phyloP scores from a whole-genome alignment of 2,797 vertebrate species.

The Cyprinodon diabolis region DNA sequence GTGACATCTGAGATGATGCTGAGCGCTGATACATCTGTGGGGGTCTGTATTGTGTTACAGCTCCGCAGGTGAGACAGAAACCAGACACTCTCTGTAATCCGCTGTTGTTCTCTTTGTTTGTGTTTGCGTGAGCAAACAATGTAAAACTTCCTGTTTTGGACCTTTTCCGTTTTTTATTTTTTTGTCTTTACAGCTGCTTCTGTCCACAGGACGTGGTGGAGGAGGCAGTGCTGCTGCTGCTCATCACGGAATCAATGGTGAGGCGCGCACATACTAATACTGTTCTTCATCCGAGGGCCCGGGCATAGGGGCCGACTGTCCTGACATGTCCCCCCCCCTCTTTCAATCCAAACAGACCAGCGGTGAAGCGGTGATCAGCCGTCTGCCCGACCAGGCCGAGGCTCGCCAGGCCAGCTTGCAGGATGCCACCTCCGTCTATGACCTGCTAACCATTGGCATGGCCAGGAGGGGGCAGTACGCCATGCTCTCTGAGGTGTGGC shows the following conservation, averaged over 20 bases:
- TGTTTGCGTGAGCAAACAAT: slow-evolving; percentile 27
- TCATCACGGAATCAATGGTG: slow-evolving; percentile 99
- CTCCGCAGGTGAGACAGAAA: slow-evolving; percentile 62
- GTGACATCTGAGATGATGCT: slow-evolving; percentile 54
- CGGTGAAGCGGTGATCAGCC: slow-evolving; percentile 92
- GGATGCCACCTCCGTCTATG: slow-evolving; percentile 91
- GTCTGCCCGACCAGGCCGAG: slow-evolving; percentile 88
- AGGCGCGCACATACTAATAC: slow-evolving; percentile 64
- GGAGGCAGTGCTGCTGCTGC: slow-evolving; percentile 93
- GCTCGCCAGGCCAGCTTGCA: slow-evolving; percentile 87
- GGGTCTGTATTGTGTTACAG: slow-evolving; percentile 65
- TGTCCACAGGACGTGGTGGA: slow-evolving; percentile 98
- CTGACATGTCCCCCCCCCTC: slow-evolving; percentile 9
- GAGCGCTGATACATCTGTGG: slow-evolving; percentile 53
- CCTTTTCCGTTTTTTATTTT: slow-evolving; percentile 65
- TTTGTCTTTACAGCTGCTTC: slow-evolving; percentile 85
- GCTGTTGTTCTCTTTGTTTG: slow-evolving; percentile 32
- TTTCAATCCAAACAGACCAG: slow-evolving; percentile 82
- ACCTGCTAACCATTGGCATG: slow-evolving; percentile 95
- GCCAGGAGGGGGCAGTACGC: slow-evolving; percentile 96
- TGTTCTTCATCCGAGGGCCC: background rate
- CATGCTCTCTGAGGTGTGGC: slow-evolving; percentile 94
- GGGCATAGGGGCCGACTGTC: background rate
- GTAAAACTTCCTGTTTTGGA: slow-evolving; percentile 46
- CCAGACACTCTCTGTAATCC: slow-evolving; percentile 45